Evolutionary conservation across 1,140 invertebrate species (phyloP), one percentile per base, ranked within the genome.

Genomic region (Drosophila sulfurigaster): DNA sequence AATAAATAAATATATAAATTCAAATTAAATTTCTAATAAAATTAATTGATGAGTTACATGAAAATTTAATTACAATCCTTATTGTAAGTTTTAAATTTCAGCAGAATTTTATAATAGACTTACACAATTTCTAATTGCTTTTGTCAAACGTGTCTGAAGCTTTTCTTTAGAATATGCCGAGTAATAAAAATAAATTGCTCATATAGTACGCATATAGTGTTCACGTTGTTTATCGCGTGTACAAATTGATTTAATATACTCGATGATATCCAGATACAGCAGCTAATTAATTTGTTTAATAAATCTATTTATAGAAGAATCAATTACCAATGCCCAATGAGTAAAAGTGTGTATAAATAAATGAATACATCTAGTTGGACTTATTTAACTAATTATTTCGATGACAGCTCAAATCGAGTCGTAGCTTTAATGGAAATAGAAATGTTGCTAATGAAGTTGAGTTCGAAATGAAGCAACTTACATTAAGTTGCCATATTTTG

Each of bases 201-300:
- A 7, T 4, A 5, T 43, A 43, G 3, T 43, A 5, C 41, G 1
- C n/a, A 43, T 1, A 43, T 43, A n/a, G 41, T 41, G 10, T 41
- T 10, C 8, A 41, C 11, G 7, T 35, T 10, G 32, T 7, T 13
- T 32, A 2, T 52, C 48, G 11, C 16, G 5, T 52, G 25, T 32
- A 32, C n/a, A 38, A 7, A 38, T 10, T 10, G 7, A 43, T 43
- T 20, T 2, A 15, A 41, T 57, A 57, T 41, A 57, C 41, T 15
- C 11, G 41, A 13, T 13, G 41, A 43, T 43, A 43, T 43, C 11
- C n/a, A 11, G 41, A 4, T 43, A 13, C 30, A 35, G 28, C 28
- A 49, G 28, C 38, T 49, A 62, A 63, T 63, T 63, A 63, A 11
- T 51, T 49, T 2, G 13, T n/a, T 25, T 38, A 13, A 63, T 63